Evolutionary conservation across 2,797 vertebrate species (phyloP), one percentile per base, ranked within the genome.

Genomic region (Smutsia temminckii): DNA sequence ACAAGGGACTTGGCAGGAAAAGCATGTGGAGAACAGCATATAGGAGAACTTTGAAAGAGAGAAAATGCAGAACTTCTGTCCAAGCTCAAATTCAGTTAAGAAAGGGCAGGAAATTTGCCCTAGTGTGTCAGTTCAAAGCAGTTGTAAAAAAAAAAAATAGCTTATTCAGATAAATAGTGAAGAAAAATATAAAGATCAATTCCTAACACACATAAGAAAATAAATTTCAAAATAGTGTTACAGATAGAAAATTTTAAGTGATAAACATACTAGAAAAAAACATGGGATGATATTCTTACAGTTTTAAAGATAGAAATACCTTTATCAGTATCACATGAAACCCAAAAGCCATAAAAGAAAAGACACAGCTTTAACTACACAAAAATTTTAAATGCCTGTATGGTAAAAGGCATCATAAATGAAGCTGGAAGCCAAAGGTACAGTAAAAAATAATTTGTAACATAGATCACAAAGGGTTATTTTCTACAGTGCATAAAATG

Each of bases 331-430:
- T 34, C 90, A 72, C 4, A 53, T 34, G 80, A 95, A 94, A 51
- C 11, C 6, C 25, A 83, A 32, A 91, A 95, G 46, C 11, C 72
- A 80, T 40, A 78, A 78, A 85, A 20, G 87, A 94, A 93, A 95
- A 66, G 17, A 83, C 37, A 93, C 3, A 85, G 5, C 49, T 84
- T 63, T 92, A 7, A 86, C 9, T 75, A 85, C 55, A 91, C 49
- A 91, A 25, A 96, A 85, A 40, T 27, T 72, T 80, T 29, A 63
- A 83, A 42, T 61, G 6, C 72, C 42, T 61, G 1, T 55, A 55
- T 57, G 14, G 13, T 6, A 83, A 95, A 87, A 83, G 17, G 27
- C 17, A 74, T 63, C 29, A 66, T 37, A 95, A 79, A 63, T 23
- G 12, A 93, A 89, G 55, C 3, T 91, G 4, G 25, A 71, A 61